Base-by-base conservation (phyloP, 2,797 vertebrate species). In the Botia almorhae region DNA sequence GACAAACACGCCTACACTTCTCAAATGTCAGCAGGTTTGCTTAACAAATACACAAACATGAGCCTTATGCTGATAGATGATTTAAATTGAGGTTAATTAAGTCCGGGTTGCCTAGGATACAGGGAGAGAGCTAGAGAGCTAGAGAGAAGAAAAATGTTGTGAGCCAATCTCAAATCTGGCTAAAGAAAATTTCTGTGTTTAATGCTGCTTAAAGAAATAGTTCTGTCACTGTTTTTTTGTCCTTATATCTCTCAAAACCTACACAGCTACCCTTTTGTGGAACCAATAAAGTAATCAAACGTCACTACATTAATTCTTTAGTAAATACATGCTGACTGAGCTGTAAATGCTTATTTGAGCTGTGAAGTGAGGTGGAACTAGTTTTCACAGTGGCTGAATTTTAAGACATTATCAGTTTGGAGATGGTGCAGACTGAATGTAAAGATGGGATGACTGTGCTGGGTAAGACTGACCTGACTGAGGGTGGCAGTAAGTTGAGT, bases 401-500 rank as follows among this genome's bases (percentile, higher is more conserved):
- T 26, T 60, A 26, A 8, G 23, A 4, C 16, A 65, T 65, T 17
- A n/a, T 17, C 33, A 33, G 33, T 33, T 33, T 16, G 33, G 23
- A 64, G 7, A 17, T 39, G 16, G 7, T 64, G 5, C 2, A 63
- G 26, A 33, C 8, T 58, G 19, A n/a, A 58, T 58, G 17, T 58
- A 21, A 10, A 58, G 19, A 19, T 7, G 26, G 1, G n/a, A 46
- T 26, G 12, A 17, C 16, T 10, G 29, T 55, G 23, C 11, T 67
- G n/a, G 7, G 2, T 2, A 16, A 12, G 69, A 87, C 93, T 92
- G 83, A 95, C 94, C 94, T 4, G 94, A 93, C 88, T 95, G 94
- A 1, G 93, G 93, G 53, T 97, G 88, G 83, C 97, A 98, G 90
- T 87, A 92, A 80, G 78, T 91, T 85, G 96, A 96, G 87, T 92